A percentile compares a stretch with the other conserved stretches of the same genome.
Conservation (phyloP, 2,113 vertebrate genomes). For the Corvus moneduloides region DNA sequence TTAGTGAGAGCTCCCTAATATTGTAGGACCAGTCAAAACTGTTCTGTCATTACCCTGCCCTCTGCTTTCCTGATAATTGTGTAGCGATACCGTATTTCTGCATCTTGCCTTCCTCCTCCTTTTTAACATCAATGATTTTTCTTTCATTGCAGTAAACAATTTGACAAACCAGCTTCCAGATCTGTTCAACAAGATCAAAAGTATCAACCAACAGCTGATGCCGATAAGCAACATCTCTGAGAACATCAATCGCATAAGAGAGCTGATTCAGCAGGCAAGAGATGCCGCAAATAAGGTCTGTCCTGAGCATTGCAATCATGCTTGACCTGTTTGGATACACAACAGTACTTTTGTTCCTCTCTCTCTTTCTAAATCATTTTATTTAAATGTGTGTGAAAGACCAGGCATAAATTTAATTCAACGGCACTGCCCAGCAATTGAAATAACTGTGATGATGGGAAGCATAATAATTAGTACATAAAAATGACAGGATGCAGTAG, state of each 20-base stretch:
- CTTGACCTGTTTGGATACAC: background rate
- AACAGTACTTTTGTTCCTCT: background rate
- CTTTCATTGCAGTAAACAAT: slow-evolving; percentile 79
- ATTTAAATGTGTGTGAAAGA: background rate
- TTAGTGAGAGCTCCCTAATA: background rate
- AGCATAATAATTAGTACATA: background rate
- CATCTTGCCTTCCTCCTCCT: background rate
- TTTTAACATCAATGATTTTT: background rate
- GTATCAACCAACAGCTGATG: slow-evolving; percentile 81
- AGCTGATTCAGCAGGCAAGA: slow-evolving; percentile 91
- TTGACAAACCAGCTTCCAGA: slow-evolving; percentile 85
- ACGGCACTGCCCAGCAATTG: background rate
- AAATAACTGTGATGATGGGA: background rate
- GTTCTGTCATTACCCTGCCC: background rate
- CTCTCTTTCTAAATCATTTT: background rate
- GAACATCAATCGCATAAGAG: slow-evolving; percentile 87
- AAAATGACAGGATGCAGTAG: background rate
- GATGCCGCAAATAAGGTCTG: slow-evolving; percentile 91
- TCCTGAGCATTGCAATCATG: background rate
- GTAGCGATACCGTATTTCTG: background rate
- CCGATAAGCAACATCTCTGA: slow-evolving; percentile 85
- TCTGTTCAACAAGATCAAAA: slow-evolving; percentile 85
- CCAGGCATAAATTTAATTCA: background rate
- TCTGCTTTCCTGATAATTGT: background rate
- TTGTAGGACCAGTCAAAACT: background rate